Percentiles rank a stretch among this genome's conserved stretches.
Conservation (phyloP, 2,888 invertebrate species). For the Trachelus tabidus region DNA sequence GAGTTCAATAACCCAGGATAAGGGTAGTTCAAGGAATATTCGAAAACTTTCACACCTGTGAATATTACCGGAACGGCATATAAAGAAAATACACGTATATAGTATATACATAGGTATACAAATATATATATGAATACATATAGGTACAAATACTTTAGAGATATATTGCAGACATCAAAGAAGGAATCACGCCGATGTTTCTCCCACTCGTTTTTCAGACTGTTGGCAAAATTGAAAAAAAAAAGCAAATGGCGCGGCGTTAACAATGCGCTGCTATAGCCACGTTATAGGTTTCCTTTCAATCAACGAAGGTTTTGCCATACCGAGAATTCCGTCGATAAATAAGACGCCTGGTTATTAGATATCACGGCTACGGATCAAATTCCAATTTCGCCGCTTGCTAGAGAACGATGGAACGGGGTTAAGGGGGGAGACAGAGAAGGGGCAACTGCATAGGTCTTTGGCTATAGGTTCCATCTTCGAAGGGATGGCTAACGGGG, state of each 20-base stretch:
- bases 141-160: background rate
- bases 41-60: background rate
- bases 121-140: background rate
- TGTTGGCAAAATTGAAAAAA: background rate
- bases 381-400: slow-evolving; percentile 44
- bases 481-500: background rate
- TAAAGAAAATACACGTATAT: background rate
- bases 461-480: background rate
- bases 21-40: background rate
- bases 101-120: background rate
- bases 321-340: slow-evolving; percentile 33
- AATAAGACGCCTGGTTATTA: slow-evolving; percentile 46
- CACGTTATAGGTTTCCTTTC: slow-evolving; percentile 2
- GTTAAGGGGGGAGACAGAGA: background rate
- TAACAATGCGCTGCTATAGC: background rate
- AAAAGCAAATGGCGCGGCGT: background rate
- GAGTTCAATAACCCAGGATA: background rate
- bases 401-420: background rate
- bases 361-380: slow-evolving; percentile 45
- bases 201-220: background rate
- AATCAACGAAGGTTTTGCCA: background rate
- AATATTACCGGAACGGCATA: background rate
- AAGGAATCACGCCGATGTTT: background rate
- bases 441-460: slow-evolving; percentile 12
- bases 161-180: background rate